Evolutionary conservation across 2,797 vertebrate species (phyloP), one percentile per base, ranked within the genome.

Genomic region (Pangasius djambal): DNA sequence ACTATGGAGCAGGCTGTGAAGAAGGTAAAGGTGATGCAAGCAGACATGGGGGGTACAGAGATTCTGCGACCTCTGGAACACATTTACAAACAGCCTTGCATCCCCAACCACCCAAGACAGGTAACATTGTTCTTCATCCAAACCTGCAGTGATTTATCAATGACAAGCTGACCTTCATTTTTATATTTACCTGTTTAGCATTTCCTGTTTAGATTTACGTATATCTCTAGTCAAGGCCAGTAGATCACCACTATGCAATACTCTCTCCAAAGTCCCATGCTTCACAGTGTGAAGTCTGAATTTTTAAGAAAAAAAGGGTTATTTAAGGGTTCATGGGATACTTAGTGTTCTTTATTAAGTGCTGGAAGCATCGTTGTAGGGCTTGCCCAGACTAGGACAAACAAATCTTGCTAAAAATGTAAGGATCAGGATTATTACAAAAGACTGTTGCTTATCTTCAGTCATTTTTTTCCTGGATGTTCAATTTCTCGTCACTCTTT

Each of bases 41-140:
- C 95, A 15, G 52, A 96, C 86, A 75, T 95, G 15, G 94, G 95
- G 0, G 95, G 95, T 44, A 97, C 96, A 3, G 95, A 96, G 89
- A 95, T 96, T 59, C 84, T 96, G 57, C 6, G 81, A 1, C 94
- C 96, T 1, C 92, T 97, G 44, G 89, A 91, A 79, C 89, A 90
- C 87, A 95, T 96, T 93, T 96, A 95, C 86, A 91, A 83, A 31
- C 92, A 88, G 61, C 83, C 90, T 9, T 90, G 92, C 37, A 90
- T 89, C 48, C 89, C 90, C 0, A 93, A 92, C 1, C 93, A 94
- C 22, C 93, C 95, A 0, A 90, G 94, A 16, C 96, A 97, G 94
- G 96, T 97, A 93, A 78, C 15, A 28, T 74, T 70, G 40, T 57
- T 57, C 52, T 79, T 57, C 6, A 79, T 12, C 6, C n/a, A 50